These are phyloP conservation scores for Patiria miniata DNA, from an alignment of 35 echinoderm and acorn worm genomes.

Conservation along the genomic window DNA sequence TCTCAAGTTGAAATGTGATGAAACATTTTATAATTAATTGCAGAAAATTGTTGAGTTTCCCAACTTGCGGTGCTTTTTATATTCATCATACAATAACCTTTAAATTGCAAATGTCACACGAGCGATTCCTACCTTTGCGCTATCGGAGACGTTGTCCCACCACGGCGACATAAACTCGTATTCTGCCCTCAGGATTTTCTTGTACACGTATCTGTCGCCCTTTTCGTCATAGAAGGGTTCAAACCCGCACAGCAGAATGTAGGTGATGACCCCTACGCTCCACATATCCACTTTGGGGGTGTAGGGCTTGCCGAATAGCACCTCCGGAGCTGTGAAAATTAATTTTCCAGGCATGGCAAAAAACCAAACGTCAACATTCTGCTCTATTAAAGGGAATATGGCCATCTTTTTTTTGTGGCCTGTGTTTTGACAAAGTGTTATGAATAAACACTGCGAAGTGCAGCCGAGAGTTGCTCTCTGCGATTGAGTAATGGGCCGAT, in stretches of 20 bases:
- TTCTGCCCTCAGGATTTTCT: constrained; percentile 83
- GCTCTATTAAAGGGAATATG: neutral
- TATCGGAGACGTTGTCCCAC: constrained; percentile 87
- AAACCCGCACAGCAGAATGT: constrained; percentile 94
- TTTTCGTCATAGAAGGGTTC: constrained; percentile 95
- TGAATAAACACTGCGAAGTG: too few relatives aligned
- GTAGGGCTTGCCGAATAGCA: constrained; percentile 63
- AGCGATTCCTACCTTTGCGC: constrained; percentile 75
- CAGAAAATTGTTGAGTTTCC: too few relatives aligned
- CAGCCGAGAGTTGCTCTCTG: too few relatives aligned
- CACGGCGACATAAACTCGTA: constrained; percentile 94
- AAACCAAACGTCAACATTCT: neutral
- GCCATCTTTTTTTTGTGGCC: too few relatives aligned
- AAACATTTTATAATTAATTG: too few relatives aligned
- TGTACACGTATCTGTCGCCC: constrained; percentile 70
- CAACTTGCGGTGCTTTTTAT: too few relatives aligned
- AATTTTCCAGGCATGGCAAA: neutral
- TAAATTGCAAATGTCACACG: too few relatives aligned
- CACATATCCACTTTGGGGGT: constrained; percentile 83
- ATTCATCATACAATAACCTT: too few relatives aligned
- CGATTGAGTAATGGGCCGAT: too few relatives aligned
- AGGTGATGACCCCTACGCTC: constrained; percentile 95
- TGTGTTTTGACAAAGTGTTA: too few relatives aligned
- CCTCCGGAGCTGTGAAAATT: constrained; percentile 77
- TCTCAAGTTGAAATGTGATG: too few relatives aligned